A percentile compares a stretch with the other conserved stretches of the same genome.
Conservation (phyloP, 1,140 invertebrate species). For the Caenorhabditis briggsae region DNA sequence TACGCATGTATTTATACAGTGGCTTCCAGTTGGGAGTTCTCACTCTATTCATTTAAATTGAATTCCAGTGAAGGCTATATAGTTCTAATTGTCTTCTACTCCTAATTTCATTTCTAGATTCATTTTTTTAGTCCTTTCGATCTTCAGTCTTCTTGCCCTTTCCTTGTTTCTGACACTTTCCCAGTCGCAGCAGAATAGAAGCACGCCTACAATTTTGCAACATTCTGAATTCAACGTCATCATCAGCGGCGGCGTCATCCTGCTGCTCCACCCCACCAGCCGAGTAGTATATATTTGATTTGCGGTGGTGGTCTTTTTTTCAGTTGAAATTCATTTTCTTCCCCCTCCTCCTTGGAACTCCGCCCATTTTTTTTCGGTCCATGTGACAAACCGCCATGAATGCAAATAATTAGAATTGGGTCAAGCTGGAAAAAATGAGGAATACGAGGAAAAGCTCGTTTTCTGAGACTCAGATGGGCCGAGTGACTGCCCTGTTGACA, state of each 20-base stretch:
- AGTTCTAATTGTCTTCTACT: neutral
- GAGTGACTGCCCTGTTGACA: neutral
- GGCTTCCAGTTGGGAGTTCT: no score
- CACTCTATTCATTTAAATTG: no score
- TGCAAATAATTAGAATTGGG: slow-evolving; percentile 13
- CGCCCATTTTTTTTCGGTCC: neutral
- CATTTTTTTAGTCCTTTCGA: neutral
- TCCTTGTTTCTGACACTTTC: neutral
- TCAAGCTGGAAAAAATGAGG: neutral
- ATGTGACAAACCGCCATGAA: neutral
- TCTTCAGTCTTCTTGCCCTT: slow-evolving; percentile 46
- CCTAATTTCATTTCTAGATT: neutral
- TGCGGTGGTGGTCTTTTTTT: neutral
- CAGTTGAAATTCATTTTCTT: neutral
- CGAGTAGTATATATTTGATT: slow-evolving; percentile 32
- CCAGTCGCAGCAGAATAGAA: neutral
- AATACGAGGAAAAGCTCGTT: no score
- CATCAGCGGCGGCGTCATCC: neutral
- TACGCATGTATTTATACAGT: no score
- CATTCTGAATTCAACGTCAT: slow-evolving; percentile 32
- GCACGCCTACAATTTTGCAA: slow-evolving; percentile 45
- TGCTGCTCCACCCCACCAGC: neutral
- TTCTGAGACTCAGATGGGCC: slow-evolving; percentile 39
- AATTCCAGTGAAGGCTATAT: neutral
- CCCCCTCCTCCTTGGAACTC: neutral